A percentile compares a stretch with the other conserved stretches of the same genome.
These are phyloP conservation scores for Drosophila guanche DNA, from an alignment of 1,140 invertebrate genomes.

Conservation along the genomic window DNA sequence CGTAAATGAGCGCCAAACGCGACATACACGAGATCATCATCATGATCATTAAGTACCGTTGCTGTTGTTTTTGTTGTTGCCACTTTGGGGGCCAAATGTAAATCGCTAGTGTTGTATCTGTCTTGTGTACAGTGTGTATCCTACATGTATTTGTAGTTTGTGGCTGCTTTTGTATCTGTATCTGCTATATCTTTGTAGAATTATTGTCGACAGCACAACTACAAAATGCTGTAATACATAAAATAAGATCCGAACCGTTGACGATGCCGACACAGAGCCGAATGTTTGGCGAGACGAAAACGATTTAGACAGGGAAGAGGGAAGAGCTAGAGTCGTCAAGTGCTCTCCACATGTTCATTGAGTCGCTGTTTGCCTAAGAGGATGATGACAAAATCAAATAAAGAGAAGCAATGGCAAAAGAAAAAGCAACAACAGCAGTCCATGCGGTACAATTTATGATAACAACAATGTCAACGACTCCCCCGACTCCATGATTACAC, in stretches of 20 bases:
- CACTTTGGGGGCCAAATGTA: conserved; percentile 71
- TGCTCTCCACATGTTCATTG: conserved; percentile 5
- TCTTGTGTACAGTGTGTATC: conserved; percentile 28
- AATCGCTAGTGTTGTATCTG: conserved; percentile 30
- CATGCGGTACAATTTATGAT: conserved; percentile 70
- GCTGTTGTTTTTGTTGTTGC: conserved; percentile 36
- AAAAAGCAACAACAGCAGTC: conserved; percentile 22
- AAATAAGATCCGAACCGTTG: conserved; percentile 23
- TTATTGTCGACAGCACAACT: conserved; percentile 61
- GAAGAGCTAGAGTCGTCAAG: not conserved
- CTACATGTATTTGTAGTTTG: conserved; percentile 25
- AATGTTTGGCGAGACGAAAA: too few relatives aligned
- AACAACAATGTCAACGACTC: conserved; percentile 77
- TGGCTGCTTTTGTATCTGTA: conserved; percentile 40
- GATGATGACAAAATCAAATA: conserved; percentile 74
- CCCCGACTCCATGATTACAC: not conserved
- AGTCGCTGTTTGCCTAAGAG: conserved; percentile 22
- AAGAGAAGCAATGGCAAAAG: conserved; percentile 39
- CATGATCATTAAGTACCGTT: conserved; percentile 44
- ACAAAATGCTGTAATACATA: conserved; percentile 64
- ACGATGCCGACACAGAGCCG: conserved; percentile 4
- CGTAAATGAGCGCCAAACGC: conserved; percentile 40
- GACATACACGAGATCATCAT: conserved; percentile 19
- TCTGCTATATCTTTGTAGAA: conserved; percentile 61
- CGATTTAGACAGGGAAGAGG: too few relatives aligned